Base-by-base conservation (phyloP, 2,113 vertebrate genomes). In the Myxocyprinus asiaticus region DNA sequence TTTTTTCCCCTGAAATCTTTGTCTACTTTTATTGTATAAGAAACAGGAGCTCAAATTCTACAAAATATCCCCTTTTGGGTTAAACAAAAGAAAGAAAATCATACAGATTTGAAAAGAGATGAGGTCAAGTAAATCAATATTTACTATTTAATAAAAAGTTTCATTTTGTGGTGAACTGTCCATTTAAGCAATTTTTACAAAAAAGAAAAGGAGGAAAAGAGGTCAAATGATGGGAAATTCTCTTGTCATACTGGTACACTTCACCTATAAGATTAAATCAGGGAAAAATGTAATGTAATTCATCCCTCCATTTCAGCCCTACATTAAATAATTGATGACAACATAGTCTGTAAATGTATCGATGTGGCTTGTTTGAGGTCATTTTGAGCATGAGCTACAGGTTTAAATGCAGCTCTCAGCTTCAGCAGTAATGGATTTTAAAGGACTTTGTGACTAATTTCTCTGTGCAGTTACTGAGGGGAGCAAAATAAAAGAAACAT, bases 381-480 rank as follows among this genome's bases (percentile, higher is more conserved):
- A 80, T 64, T 53, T 62, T n/a, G 5, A 33, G 48, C 15, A 56
- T 65, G 43, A 65, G 51, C 42, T 42, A 66, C 0, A 10, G 56
- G 70, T 50, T 81, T 81, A 81, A 84, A 68, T 74, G 78, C 63
- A 68, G 45, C 6, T 7, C 73, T 43, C 15, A 43, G 65, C 5
- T 58, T 70, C 64, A 64, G 59, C 74, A 78, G 64, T 74, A 81
- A 78, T 84, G 74, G 59, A 58, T 62, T 81, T 81, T 67, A 67
- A 3, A 56, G 55, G 64, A 72, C 67, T 68, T 67, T 48, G 33
- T 42, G 9, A 53, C 77, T 33, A 72, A 22, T 72, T 45, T 67
- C 74, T 67, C 68, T 17, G 44, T 59, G 7, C 72, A 79, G 75
- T 82, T 75, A 80, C 55, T 62, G n/a, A 72, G 11, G 53, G 72